Evolutionary conservation across 2,888 invertebrate species (phyloP), one percentile per base, ranked within the genome.

Genomic region (Torymus tubicola): DNA sequence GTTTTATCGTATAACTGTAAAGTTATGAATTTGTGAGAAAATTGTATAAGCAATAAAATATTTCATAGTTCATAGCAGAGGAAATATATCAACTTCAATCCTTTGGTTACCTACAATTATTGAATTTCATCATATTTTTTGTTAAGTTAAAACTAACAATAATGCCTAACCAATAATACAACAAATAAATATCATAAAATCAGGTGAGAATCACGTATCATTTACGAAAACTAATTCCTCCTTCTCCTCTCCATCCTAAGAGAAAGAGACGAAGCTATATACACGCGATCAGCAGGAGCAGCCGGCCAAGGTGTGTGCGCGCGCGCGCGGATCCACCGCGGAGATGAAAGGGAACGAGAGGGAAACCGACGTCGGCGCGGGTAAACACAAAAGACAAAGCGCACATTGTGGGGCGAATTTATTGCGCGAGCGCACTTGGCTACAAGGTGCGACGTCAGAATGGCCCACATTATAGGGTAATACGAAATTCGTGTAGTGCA

Each of bases 321-420:
- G 10, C 21, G 14, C 13, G 12, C 10, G 12, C 42, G 55, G 42
- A 52, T 53, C 52, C 50, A 53, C 31, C 31, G 50, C 16, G 60
- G 58, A 60, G 31, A 18, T 14, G 53, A 52, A 21, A 50, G 53
- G 21, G 68, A 55, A n/a, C 18, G 53, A 12, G 55, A 24, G 18
- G 42, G 42, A 42, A 42, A 42, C 42, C 42, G 42, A 42, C 42
- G 42, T 18, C 21, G 55, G 61, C 42, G 60, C 42, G 52, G 57
- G 16, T 57, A 70, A 64, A 67, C 65, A 65, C 12, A 31, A 42
- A 31, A 60, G 53, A 83, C 85, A 84, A 85, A 84, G 85, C 81
- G 81, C 83, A 83, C 85, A 84, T 85, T 85, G 84, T 85, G 83
- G 71, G 82, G 84, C 82, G 81, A 84, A 84, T 84, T 85, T 85